Evolutionary conservation across 2,113 vertebrate genomes (phyloP).

Genomic region (Crotalus viridis): DNA sequence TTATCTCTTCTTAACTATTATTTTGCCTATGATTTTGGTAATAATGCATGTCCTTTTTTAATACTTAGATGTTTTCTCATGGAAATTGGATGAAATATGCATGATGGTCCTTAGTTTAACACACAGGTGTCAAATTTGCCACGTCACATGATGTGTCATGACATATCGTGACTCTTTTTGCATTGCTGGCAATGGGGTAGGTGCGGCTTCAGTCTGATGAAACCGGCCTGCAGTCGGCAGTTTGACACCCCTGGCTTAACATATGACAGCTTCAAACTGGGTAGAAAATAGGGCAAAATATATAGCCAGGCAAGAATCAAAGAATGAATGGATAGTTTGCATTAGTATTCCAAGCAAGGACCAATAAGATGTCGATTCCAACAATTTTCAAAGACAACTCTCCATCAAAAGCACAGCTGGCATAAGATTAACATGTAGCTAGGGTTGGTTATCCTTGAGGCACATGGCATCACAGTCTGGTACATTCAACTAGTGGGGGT

Average conservation of each 20-base stretch:
- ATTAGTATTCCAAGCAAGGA: not conserved
- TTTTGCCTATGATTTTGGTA: not conserved
- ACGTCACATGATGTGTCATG: too few species aligned
- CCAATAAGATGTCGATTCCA: not conserved
- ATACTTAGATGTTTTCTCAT: not conserved
- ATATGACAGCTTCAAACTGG: too few species aligned
- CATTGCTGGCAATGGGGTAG: too few species aligned
- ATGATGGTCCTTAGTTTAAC: too few species aligned
- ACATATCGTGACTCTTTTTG: too few species aligned
- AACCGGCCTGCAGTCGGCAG: too few species aligned
- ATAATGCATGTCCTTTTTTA: not conserved
- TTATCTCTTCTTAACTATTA: constrained; percentile 16
- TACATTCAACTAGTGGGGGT: not conserved
- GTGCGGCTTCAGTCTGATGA: too few species aligned
- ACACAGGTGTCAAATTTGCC: too few species aligned
- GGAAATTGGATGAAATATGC: not conserved
- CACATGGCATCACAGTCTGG: not conserved
- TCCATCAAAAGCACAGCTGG: not conserved
- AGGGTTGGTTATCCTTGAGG: not conserved
- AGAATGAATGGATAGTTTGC: not conserved
- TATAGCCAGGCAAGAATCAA: not conserved
- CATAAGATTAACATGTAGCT: not conserved
- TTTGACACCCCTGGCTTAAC: too few species aligned
- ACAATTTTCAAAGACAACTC: not conserved
- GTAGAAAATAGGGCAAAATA: not conserved